Evolutionary conservation across 2,113 vertebrate genomes (phyloP), one percentile per base, ranked within the genome.

Genomic region (Urocolius indicus): DNA sequence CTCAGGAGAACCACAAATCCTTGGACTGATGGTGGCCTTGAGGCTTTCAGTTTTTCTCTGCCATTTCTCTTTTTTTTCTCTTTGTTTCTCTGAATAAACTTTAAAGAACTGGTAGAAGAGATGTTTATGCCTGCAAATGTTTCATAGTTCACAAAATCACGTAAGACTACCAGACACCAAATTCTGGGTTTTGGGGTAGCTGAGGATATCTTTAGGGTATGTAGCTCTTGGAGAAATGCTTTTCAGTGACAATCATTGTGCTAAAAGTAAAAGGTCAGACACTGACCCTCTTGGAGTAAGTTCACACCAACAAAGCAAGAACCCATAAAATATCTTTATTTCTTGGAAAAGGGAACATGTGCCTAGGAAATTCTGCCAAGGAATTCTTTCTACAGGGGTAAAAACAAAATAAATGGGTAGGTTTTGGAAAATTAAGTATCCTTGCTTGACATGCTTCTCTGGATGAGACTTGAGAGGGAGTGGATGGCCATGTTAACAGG

Each of bases 1-100:
- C 84, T 88, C 94, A 54, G 52, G 87, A 96, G 96, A 96, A 87
- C 76, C 82, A 96, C 90, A 91, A 90, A 96, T 96, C 84, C 95
- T 87, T 71, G 58, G 87, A 89, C 73, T 95, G 91, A 92, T 83
- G 48, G 58, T 95, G 63, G 84, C 90, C 92, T 86, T 76, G 75
- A 94, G 73, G 84, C 63, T 87, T 89, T 77, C 72, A 69, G 69
- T 45, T 96, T 96, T 90, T 69, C n/a, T 58, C 16, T 77, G n/a
- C 34, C 32, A 69, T 65, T 92, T 67, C 38, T 63, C 85, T 79
- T 27, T 54, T 72, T 57, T 89, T 24, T 41, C 38, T 48, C 52
- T 87, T 91, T 88, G n/a, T 90, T 94, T 94, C 48, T 79, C 26
- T 62, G 71, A 62, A 52, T 10, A 58, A 73, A 48, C 36, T 76